phyloP scores from a whole-genome alignment of 2,888 invertebrate species.

The Harpalus rufipes region DNA sequence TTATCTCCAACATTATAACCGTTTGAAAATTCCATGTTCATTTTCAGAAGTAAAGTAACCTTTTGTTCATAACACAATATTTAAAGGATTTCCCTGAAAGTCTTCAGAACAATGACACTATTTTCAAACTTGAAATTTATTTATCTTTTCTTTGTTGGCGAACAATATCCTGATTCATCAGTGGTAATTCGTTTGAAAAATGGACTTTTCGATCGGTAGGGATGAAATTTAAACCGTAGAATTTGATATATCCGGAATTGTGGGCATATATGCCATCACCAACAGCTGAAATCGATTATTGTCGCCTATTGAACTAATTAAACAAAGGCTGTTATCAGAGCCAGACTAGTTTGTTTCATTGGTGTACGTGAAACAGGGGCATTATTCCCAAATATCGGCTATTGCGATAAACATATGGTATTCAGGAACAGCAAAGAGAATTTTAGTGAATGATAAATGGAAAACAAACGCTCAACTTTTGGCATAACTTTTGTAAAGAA shows the following conservation, averaged over 20 bases:
- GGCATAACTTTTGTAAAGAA: background rate
- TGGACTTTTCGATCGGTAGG: background rate
- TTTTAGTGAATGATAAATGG: background rate
- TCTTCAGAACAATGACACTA: background rate
- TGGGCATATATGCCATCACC: slow-evolving; percentile 20
- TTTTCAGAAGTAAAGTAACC: background rate
- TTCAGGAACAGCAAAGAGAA: background rate
- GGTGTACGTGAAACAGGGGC: slow-evolving; percentile 24
- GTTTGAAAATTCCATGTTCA: slow-evolving; percentile 19
- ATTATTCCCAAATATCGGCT: slow-evolving; percentile 15
- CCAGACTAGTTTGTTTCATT: slow-evolving; percentile 32
- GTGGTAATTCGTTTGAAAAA: background rate
- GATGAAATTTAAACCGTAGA: background rate
- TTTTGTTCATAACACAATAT: background rate
- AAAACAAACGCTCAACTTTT: background rate
- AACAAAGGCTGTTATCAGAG: slow-evolving; percentile 47
- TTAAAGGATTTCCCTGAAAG: background rate
- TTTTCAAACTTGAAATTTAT: slow-evolving; percentile 1
- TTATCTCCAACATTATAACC: slow-evolving; percentile 29
- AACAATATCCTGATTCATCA: background rate
- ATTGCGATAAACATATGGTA: background rate
- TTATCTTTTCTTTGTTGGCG: background rate
- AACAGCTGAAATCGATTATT: slow-evolving; percentile 14
- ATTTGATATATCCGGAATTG: slow-evolving; percentile 25
- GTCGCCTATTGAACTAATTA: slow-evolving; percentile 43